phyloP scores from a whole-genome alignment of 1,140 invertebrate species.

The Trissolcus basalis region DNA sequence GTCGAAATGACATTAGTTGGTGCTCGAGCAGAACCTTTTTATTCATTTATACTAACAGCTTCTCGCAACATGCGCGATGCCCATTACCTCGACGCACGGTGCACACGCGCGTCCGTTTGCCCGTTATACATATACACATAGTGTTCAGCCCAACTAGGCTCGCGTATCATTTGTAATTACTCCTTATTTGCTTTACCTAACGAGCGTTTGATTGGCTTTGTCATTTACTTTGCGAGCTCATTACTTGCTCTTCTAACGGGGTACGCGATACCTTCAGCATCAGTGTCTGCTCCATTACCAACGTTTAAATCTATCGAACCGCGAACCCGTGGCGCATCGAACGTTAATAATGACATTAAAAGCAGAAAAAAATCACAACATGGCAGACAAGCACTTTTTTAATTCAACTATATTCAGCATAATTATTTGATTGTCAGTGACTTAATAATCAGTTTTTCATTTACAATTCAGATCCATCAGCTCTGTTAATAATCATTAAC shows the following conservation, averaged over 20 bases:
- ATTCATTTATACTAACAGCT: slow-evolving; percentile 56
- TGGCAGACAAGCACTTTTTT: too few relatives aligned
- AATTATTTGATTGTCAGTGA: too few relatives aligned
- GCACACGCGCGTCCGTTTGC: slow-evolving; percentile 38
- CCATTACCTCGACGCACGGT: slow-evolving; percentile 40
- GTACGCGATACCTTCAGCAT: slow-evolving; percentile 21
- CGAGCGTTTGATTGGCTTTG: slow-evolving; percentile 62
- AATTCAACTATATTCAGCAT: too few relatives aligned
- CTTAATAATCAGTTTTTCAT: too few relatives aligned
- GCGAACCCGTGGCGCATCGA: slow-evolving; percentile 2
- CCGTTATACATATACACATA: slow-evolving; percentile 47
- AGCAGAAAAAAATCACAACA: neutral
- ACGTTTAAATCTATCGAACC: slow-evolving; percentile 25
- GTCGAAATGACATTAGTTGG: slow-evolving; percentile 34
- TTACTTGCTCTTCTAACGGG: slow-evolving; percentile 52
- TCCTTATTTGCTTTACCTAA: slow-evolving; percentile 60
- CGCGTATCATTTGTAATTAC: slow-evolving; percentile 58
- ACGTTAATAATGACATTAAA: slow-evolving; percentile 22
- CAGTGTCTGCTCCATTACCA: slow-evolving; percentile 24
- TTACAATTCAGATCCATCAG: too few relatives aligned
- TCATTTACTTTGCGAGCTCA: slow-evolving; percentile 49
- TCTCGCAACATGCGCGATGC: slow-evolving; percentile 48
- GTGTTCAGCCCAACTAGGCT: slow-evolving; percentile 12
- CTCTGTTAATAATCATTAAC: too few relatives aligned
- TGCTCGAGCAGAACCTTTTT: slow-evolving; percentile 22